Base-by-base conservation (phyloP, 2,113 vertebrate genomes). In the Tauraco erythrolophus region DNA sequence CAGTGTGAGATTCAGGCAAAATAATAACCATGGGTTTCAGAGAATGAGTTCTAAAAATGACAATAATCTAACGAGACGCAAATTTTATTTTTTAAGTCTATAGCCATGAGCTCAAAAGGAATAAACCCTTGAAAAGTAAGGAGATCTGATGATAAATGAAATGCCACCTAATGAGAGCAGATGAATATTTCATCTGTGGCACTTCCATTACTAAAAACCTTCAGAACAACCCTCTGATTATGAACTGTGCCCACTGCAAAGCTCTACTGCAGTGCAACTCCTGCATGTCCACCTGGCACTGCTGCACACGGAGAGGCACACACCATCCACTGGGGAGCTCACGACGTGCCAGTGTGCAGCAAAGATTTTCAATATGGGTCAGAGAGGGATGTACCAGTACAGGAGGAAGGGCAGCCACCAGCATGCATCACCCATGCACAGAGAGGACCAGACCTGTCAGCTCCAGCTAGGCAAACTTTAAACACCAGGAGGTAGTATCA, bases 231-330 rank as follows among this genome's bases (percentile, higher is more conserved):
- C 21, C 19, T 61, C 23, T 75, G 31, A 14, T 70, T 72, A 23
- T n/a, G 41, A 83, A 25, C 14, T 2, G 11, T 30, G 50, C 7
- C 7, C n/a, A 37, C 15, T 54, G 18, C 46, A 95, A 57, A 77
- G 5, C n/a, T 28, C 35, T 37, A 28, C 19, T 35, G n/a, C 13
- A 18, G 8, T 60, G 66, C 23, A 76, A 25, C 16, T 68, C 35
- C 31, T 70, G 2, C 0, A 0, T 68, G 37, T 51, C n/a, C 43
- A 62, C 19, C 14, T 30, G 56, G 6, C n/a, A 61, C 41, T 14
- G 18, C 14, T n/a, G 48, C 39, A 43, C 19, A 14, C 5, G 51
- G n/a, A 79, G 51, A 68, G 64, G 7, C 0, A 6, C 14, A 46
- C 10, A 35, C 6, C 15, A 23, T 13, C 16, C 18, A 41, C 24